phyloP scores from a whole-genome alignment of 2,888 invertebrate genomes.

The Drosophila setosimentum region DNA sequence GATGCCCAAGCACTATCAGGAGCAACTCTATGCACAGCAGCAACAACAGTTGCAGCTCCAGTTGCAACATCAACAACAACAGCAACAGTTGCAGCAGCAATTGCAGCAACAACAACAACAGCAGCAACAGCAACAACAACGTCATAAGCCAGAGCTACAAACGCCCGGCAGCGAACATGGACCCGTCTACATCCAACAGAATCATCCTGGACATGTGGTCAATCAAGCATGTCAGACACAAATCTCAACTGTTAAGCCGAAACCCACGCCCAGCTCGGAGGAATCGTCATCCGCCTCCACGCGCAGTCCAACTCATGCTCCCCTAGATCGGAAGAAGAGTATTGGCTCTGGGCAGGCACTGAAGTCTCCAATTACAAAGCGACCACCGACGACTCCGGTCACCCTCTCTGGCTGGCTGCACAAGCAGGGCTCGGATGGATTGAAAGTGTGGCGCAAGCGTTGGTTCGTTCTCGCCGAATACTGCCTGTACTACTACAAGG shows the following conservation, averaged over 20 bases:
- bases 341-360: slow-evolving; percentile 88
- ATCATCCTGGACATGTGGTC: slow-evolving; percentile 85
- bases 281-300: slow-evolving; percentile 80
- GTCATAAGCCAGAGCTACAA: slow-evolving; percentile 74
- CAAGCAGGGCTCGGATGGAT: slow-evolving; percentile 96
- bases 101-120: slow-evolving; percentile 79
- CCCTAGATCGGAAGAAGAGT: slow-evolving; percentile 85
- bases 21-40: slow-evolving; percentile 63
- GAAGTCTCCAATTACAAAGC: slow-evolving; percentile 93
- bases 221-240: slow-evolving; percentile 85
- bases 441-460: slow-evolving; percentile 97
- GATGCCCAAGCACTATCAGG: slow-evolving; percentile 59
- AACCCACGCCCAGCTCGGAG: slow-evolving; percentile 83
- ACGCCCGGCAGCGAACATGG: slow-evolving; percentile 84
- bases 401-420: slow-evolving; percentile 95
- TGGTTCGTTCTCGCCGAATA: slow-evolving; percentile 98
- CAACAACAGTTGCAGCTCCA: slow-evolving; percentile 69
- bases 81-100: slow-evolving; percentile 67
- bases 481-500: slow-evolving; percentile 97
- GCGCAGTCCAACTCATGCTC: slow-evolving; percentile 82
- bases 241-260: slow-evolving; percentile 81
- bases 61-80: slow-evolving; percentile 54
- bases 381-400: slow-evolving; percentile 93
- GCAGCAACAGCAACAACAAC: slow-evolving; percentile 82
- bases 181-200: slow-evolving; percentile 85